These are phyloP conservation scores for Hydropsyche betteni DNA, from an alignment of 2,888 invertebrate genomes.

Conservation along the genomic window DNA sequence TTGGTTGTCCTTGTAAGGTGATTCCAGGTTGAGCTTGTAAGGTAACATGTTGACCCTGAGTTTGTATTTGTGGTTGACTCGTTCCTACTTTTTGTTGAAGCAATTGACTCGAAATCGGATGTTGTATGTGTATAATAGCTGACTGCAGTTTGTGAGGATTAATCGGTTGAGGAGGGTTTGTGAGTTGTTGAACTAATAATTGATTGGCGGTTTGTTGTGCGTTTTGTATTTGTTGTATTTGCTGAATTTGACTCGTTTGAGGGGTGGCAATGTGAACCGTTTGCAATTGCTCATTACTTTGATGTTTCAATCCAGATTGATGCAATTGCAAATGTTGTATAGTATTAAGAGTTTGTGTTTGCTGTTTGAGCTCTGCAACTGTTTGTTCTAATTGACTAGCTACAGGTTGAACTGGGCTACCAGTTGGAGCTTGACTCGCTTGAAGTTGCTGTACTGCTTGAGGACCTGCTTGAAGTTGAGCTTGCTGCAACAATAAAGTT, in stretches of 20 bases:
- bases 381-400: slow-evolving; percentile 59
- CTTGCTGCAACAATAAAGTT: slow-evolving; percentile 65
- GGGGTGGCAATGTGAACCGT: slow-evolving; percentile 23
- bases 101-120: slow-evolving; percentile 56
- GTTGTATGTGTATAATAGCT: slow-evolving; percentile 66
- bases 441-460: slow-evolving; percentile 53
- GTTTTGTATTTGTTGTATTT: slow-evolving; percentile 51
- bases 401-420: slow-evolving; percentile 58
- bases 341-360: slow-evolving; percentile 50
- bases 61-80: slow-evolving; percentile 45
- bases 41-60: slow-evolving; percentile 37
- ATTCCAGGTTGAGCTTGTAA: slow-evolving; percentile 45
- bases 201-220: slow-evolving; percentile 65
- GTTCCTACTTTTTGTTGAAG: slow-evolving; percentile 48
- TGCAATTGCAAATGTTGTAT: slow-evolving; percentile 50
- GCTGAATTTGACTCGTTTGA: slow-evolving; percentile 36
- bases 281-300: slow-evolving; percentile 18
- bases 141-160: slow-evolving; percentile 66
- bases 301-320: slow-evolving; percentile 48
- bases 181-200: slow-evolving; percentile 63
- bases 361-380: slow-evolving; percentile 57
- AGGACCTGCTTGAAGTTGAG: slow-evolving; percentile 69
- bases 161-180: slow-evolving; percentile 65
- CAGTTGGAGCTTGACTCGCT: slow-evolving; percentile 55
- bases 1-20: slow-evolving; percentile 45